A percentile compares a stretch with the other conserved stretches of the same genome.
Evolutionary conservation across 2,797 vertebrate genomes (phyloP).

Genomic region (Hydrocynus forskahlii): DNA sequence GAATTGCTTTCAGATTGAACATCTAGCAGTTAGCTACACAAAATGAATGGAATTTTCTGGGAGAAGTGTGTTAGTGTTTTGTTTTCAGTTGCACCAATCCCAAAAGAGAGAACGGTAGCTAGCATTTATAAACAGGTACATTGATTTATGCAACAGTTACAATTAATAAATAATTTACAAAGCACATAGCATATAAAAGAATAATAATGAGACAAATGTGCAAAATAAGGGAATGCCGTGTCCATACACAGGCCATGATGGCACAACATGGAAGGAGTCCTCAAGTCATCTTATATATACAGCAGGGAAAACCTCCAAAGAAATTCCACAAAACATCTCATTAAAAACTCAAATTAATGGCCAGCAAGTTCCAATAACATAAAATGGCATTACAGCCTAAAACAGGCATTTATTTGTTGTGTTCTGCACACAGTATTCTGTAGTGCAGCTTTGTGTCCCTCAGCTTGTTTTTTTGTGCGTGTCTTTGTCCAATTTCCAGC

Average conservation of each 20-base stretch:
- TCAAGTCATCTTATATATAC: neutral
- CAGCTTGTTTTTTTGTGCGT: too few species aligned
- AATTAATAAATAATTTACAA: constrained; percentile 2
- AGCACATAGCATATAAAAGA: constrained; percentile 7
- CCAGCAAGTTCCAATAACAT: neutral
- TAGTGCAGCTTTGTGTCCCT: too few species aligned
- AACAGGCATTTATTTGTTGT: too few species aligned
- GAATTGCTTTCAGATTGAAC: neutral
- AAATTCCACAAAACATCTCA: neutral
- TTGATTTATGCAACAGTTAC: constrained; percentile 5
- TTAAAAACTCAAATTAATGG: neutral
- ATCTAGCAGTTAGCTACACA: too few species aligned
- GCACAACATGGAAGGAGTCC: neutral
- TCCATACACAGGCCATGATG: neutral
- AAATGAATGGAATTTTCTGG: neutral
- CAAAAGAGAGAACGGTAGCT: neutral
- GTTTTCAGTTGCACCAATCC: neutral
- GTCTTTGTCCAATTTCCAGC: too few species aligned
- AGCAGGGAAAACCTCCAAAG: neutral
- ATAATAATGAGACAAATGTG: neutral
- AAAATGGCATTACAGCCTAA: neutral
- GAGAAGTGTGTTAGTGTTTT: neutral
- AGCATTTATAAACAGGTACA: neutral
- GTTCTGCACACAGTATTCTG: too few species aligned
- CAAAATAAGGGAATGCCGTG: neutral